Evolutionary conservation across 2,797 vertebrate genomes (phyloP).

Genomic region (Luscinia megarhynchos): DNA sequence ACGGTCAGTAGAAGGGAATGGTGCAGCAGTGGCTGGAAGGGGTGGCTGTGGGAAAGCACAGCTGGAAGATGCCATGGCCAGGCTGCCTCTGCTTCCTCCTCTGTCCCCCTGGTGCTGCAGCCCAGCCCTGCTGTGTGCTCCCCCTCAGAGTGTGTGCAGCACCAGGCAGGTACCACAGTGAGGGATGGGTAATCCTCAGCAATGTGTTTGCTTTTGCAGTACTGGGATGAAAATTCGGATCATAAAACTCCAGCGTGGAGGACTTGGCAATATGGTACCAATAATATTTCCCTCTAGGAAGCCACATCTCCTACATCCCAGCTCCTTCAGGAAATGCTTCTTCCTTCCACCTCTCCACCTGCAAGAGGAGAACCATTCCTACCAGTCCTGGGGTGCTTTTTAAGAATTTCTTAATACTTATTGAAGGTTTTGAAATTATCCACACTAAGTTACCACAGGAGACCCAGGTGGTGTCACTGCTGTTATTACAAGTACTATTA

Average conservation of each 20-base stretch:
- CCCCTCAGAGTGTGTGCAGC: accelerated
- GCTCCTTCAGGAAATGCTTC: background rate
- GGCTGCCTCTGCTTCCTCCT: background rate
- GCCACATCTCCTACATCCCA: background rate
- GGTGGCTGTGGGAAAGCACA: background rate
- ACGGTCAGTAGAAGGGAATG: constrained; percentile 65
- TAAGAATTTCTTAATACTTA: background rate
- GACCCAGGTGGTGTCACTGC: background rate
- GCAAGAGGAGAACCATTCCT: background rate
- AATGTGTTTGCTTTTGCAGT: background rate
- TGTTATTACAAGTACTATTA: background rate
- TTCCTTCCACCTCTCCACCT: background rate
- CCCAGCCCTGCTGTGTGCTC: background rate
- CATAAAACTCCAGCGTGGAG: background rate
- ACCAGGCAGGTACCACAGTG: background rate
- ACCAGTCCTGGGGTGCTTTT: background rate
- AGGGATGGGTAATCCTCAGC: background rate
- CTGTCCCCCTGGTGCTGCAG: background rate
- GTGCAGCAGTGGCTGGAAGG: constrained; percentile 52
- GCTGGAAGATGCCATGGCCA: accelerated
- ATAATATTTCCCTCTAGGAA: background rate
- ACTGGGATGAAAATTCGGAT: background rate
- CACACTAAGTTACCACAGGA: background rate
- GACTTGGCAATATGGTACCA: background rate
- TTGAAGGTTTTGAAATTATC: constrained; percentile 21